phyloP scores from a whole-genome alignment of 2,797 vertebrate species.

The Clamator glandarius region DNA sequence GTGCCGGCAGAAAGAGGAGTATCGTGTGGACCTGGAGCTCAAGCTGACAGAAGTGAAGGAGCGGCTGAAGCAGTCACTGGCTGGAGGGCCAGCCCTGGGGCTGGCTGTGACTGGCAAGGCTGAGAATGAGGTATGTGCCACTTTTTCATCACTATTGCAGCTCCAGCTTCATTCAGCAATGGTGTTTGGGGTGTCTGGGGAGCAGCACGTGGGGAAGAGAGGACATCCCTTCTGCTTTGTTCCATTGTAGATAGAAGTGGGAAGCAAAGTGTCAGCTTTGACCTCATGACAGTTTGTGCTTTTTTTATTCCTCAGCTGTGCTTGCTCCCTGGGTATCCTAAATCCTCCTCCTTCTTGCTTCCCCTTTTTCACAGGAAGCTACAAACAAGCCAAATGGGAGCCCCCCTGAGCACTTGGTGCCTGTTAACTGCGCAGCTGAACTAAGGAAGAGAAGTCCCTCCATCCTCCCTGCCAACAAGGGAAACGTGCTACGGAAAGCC shows the following conservation, averaged over 20 bases:
- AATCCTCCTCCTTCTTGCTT: not conserved
- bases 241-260: not conserved
- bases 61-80: slow-evolving; percentile 92
- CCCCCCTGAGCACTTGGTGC: slow-evolving; percentile 80
- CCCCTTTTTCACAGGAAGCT: slow-evolving; percentile 58
- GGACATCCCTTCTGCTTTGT: not conserved
- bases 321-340: not conserved
- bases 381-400: slow-evolving; percentile 72
- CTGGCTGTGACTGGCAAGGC: slow-evolving; percentile 78
- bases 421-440: slow-evolving; percentile 89
- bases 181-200: not conserved
- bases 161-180: not conserved
- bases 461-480: slow-evolving; percentile 85
- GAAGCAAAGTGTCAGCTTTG: not conserved
- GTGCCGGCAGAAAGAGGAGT: slow-evolving; percentile 89
- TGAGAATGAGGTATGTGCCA: slow-evolving; percentile 76
- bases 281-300: not conserved
- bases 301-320: not conserved
- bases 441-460: slow-evolving; percentile 87
- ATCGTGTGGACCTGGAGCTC: slow-evolving; percentile 92
- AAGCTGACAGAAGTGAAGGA: slow-evolving; percentile 92
- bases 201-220: not conserved
- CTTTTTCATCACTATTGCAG: fast-evolving
- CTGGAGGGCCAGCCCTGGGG: slow-evolving; percentile 86
- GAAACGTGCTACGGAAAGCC: slow-evolving; percentile 91